Evolutionary conservation across 2,888 invertebrate species (phyloP).

Genomic region (Stomorhina lunata): DNA sequence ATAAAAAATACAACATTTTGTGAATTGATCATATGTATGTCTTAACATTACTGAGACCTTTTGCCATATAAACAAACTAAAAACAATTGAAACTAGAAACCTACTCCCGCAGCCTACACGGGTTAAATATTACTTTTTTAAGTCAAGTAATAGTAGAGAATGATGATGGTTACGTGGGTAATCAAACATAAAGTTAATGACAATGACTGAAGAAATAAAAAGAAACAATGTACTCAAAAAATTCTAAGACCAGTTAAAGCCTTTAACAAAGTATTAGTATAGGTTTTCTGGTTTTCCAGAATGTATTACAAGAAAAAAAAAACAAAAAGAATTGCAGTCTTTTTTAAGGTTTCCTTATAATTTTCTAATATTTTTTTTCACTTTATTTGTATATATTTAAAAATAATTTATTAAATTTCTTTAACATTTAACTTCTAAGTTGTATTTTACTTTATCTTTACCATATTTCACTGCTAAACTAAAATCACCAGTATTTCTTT

Average conservation of each 20-base stretch:
- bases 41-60: too few species aligned
- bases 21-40: too few species aligned
- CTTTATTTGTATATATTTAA: background rate
- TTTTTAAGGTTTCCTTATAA: background rate
- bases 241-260: background rate
- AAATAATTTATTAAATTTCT: constrained; percentile 6
- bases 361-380: constrained; percentile 4
- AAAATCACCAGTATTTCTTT: constrained; percentile 15
- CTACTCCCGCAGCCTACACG: background rate
- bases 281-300: too few species aligned
- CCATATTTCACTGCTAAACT: constrained; percentile 53
- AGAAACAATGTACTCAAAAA: background rate
- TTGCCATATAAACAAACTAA: too few species aligned
- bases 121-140: background rate
- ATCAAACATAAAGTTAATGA: constrained; percentile 48
- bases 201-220: constrained; percentile 43
- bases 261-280: constrained; percentile 3
- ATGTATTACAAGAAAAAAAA: background rate
- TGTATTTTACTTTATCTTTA: constrained; percentile 31
- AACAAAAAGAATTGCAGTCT: constrained; percentile 22
- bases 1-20: too few species aligned
- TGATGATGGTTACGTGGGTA: constrained; percentile 17
- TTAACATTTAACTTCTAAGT: constrained; percentile 1
- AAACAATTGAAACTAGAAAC: background rate
- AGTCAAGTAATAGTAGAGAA: background rate